Evolutionary conservation across 2,113 vertebrate species (phyloP).

Genomic region (Sinocyclocheilus maitianheensis): DNA sequence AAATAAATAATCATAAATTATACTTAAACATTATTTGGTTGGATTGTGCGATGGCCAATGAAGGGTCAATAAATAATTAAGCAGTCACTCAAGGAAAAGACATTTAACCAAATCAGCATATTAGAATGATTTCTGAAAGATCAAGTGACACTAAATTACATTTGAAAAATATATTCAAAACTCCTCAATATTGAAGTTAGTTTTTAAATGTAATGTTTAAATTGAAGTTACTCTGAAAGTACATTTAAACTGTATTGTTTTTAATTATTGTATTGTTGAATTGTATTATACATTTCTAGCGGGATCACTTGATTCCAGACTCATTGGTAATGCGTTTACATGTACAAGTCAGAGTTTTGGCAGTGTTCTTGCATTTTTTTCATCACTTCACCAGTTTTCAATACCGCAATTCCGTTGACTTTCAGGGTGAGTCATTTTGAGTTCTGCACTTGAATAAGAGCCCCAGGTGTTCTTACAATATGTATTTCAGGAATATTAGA

Average conservation of each 20-base stretch:
- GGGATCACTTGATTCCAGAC: not conserved
- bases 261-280: not conserved
- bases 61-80: not conserved
- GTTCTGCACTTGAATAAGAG: not conserved
- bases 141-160: not conserved
- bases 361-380: constrained; percentile 34
- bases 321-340: not conserved
- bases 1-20: not conserved
- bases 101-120: not conserved
- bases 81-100: not conserved
- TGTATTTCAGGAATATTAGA: not conserved
- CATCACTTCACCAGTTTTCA: constrained; percentile 35
- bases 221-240: not conserved
- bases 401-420: constrained; percentile 13
- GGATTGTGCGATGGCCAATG: not conserved
- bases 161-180: not conserved
- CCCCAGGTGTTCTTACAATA: constrained; percentile 29
- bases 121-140: not conserved
- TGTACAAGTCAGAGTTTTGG: constrained; percentile 24
- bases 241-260: not conserved
- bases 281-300: not conserved
- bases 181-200: no score
- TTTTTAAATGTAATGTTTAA: not conserved
- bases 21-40: not conserved
- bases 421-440: constrained; percentile 14